A percentile compares a stretch with the other conserved stretches of the same genome.
phyloP scores from a whole-genome alignment of 2,888 invertebrate genomes.

The Campoplex nolae region DNA sequence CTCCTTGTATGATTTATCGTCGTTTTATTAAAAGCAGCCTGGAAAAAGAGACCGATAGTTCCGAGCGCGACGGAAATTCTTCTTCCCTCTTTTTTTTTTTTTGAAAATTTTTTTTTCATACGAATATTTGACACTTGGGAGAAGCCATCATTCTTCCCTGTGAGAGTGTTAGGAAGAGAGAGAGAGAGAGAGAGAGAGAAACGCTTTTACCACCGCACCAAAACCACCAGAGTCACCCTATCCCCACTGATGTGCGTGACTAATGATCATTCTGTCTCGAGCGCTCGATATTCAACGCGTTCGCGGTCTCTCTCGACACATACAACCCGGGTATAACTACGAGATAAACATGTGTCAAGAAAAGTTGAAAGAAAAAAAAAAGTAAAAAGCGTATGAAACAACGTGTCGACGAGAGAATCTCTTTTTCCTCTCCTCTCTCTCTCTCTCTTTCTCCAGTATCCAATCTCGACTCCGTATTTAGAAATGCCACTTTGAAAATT shows the following conservation, averaged over 20 bases:
- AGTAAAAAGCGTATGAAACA: conserved; percentile 53
- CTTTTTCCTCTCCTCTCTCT: conserved; percentile 27
- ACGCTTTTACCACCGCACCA: conserved; percentile 67
- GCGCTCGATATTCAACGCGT: conserved; percentile 69
- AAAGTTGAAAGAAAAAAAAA: conserved; percentile 53
- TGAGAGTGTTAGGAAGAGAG: conserved; percentile 58
- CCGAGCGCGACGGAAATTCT: conserved; percentile 38
- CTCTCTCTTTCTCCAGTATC: background rate
- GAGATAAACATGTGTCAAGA: conserved; percentile 69
- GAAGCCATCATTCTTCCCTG: conserved; percentile 65
- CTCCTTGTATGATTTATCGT: conserved; percentile 66
- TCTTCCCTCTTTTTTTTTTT: conserved; percentile 44
- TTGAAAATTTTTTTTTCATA: conserved; percentile 49
- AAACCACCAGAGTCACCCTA: conserved; percentile 50
- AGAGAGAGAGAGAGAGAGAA: conserved; percentile 26
- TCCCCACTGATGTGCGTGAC: conserved; percentile 62
- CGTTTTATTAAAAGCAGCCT: conserved; percentile 64
- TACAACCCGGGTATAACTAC: conserved; percentile 60
- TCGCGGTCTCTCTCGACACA: conserved; percentile 41
- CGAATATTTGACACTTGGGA: conserved; percentile 68
- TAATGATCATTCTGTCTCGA: conserved; percentile 69
- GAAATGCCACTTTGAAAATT: conserved; percentile 59
- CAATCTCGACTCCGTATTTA: conserved; percentile 50
- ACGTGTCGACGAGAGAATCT: conserved; percentile 66
- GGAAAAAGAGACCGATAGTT: conserved; percentile 45